Conservation (phyloP, 2,113 vertebrate genomes). For the Oxyruncus cristatus region DNA sequence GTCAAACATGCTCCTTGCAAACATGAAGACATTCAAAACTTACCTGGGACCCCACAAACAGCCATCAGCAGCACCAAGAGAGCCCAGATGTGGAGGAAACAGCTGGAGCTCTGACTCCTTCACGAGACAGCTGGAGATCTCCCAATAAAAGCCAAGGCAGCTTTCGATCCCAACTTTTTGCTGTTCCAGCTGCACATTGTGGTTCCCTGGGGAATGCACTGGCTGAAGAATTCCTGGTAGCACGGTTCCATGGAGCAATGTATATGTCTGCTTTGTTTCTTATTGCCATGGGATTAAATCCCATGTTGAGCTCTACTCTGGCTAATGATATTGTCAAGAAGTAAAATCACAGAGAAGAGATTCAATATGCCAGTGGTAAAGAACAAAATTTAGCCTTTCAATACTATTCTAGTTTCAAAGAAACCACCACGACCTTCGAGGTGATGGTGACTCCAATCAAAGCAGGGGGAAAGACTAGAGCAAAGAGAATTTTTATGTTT, state of each 20-base stretch:
- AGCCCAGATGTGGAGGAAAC: constrained; percentile 40
- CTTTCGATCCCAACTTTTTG: background rate
- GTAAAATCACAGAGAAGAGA: background rate
- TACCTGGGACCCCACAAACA: constrained; percentile 40
- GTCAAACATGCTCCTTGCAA: background rate
- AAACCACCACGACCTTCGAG: background rate
- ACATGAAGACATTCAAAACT: background rate
- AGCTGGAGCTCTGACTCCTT: constrained; percentile 21
- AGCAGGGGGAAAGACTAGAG: background rate
- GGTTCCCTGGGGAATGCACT: background rate
- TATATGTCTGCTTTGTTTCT: background rate
- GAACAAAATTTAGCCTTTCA: background rate
- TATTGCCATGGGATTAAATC: background rate
- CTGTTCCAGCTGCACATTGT: background rate
- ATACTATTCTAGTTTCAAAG: background rate
- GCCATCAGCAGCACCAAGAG: background rate
- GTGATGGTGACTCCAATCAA: background rate
- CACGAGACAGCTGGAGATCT: constrained; percentile 9
- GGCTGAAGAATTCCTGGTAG: background rate
- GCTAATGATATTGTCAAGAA: background rate
- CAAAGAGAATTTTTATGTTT: background rate
- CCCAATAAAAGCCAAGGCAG: background rate
- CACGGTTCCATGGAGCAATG: background rate
- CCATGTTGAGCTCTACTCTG: background rate
- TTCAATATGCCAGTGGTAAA: background rate